Evolutionary conservation across 2,113 vertebrate species (phyloP).

Genomic region (Salvelinus fontinalis): DNA sequence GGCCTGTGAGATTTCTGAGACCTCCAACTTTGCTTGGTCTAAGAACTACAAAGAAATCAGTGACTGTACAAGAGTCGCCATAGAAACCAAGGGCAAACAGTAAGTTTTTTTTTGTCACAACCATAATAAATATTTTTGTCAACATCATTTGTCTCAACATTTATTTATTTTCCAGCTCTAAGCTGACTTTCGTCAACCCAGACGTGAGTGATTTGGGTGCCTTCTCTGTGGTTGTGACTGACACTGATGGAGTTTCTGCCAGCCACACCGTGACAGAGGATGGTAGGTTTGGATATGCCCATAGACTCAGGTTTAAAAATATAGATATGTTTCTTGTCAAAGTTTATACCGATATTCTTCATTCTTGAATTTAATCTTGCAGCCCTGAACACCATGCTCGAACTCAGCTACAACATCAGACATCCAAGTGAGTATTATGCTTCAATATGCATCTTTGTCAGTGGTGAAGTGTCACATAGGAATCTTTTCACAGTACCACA

Average conservation of each 20-base stretch:
- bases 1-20: constrained; percentile 85
- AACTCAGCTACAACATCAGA: constrained; percentile 90
- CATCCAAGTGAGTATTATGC: constrained; percentile 85
- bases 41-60: constrained; percentile 88
- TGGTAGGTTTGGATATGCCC: constrained; percentile 67
- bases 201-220: constrained; percentile 86
- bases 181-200: constrained; percentile 84
- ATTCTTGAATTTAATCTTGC: constrained; percentile 45
- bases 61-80: constrained; percentile 73
- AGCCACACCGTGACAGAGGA: constrained; percentile 86
- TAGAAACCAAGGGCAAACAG: constrained; percentile 78
- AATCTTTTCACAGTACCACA: background rate
- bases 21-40: constrained; percentile 88
- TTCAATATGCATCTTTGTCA: background rate
- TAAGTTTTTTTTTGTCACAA: constrained; percentile 61
- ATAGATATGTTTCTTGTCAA: background rate
- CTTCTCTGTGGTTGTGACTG: constrained; percentile 88
- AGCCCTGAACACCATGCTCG: constrained; percentile 89
- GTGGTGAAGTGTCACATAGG: too few species aligned
- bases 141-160: background rate
- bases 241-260: constrained; percentile 89
- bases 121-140: background rate
- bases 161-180: constrained; percentile 77
- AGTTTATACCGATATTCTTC: background rate
- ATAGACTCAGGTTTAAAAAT: background rate